Evolutionary conservation across 2,797 vertebrate genomes (phyloP).

Genomic region (Eurystomus glaucurus): DNA sequence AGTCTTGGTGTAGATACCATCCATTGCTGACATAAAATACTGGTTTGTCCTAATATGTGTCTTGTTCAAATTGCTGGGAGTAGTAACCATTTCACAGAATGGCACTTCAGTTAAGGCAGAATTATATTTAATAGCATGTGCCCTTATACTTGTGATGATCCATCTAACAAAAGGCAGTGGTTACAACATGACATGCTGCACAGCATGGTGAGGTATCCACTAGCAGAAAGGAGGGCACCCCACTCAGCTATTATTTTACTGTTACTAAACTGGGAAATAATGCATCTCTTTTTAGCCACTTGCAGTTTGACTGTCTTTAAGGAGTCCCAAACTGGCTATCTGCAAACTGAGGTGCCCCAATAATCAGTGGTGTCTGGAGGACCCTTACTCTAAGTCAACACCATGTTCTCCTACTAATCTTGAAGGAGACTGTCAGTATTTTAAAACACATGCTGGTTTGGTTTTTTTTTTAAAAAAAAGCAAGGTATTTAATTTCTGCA

Average conservation of each 20-base stretch:
- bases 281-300: too few species aligned
- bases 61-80: conserved; percentile 38
- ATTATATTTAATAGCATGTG: neutral
- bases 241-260: neutral
- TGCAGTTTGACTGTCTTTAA: neutral
- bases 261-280: neutral
- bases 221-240: neutral
- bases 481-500: neutral
- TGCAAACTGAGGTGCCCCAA: neutral
- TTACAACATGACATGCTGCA: neutral
- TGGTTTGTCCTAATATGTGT: conserved; percentile 2
- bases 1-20: neutral
- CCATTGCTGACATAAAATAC: conserved; percentile 20
- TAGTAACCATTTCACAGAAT: neutral
- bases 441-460: neutral
- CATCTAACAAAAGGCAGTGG: neutral
- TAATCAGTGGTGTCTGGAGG: neutral
- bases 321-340: neutral
- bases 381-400: neutral
- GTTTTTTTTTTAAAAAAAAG: neutral
- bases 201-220: neutral
- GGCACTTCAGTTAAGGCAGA: neutral
- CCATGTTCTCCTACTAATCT: neutral
- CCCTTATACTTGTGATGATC: neutral
- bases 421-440: neutral